Evolutionary conservation across 2,888 invertebrate species (phyloP).

Genomic region (Drosophila aldrichi): DNA sequence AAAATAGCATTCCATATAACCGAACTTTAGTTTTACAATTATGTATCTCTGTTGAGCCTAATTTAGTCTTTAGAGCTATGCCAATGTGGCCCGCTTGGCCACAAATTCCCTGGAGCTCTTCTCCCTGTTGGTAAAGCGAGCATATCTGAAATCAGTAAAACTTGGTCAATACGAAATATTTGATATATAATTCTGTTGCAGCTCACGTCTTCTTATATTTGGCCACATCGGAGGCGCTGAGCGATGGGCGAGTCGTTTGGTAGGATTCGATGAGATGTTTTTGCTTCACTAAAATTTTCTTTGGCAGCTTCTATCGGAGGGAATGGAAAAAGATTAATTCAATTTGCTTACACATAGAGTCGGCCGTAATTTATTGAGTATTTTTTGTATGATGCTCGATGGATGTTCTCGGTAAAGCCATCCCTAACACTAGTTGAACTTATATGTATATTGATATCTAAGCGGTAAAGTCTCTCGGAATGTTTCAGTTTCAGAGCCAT

Average conservation of each 20-base stretch:
- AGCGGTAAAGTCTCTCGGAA: constrained; percentile 76
- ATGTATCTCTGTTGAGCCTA: constrained; percentile 38
- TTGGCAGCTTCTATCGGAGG: constrained; percentile 81
- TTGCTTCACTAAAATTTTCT: constrained; percentile 86
- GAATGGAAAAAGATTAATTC: constrained; percentile 29
- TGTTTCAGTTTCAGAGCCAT: constrained; percentile 73
- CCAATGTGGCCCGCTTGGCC: constrained; percentile 88
- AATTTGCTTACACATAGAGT: constrained; percentile 19
- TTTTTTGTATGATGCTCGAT: constrained; percentile 44
- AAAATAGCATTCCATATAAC: constrained; percentile 20
- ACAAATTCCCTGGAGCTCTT: constrained; percentile 86
- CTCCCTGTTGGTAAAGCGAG: constrained; percentile 87
- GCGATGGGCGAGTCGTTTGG: constrained; percentile 91
- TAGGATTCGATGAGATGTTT: constrained; percentile 89
- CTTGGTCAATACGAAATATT: neutral
- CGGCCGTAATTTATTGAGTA: constrained; percentile 49
- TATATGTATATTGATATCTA: constrained; percentile 83
- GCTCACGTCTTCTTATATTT: constrained; percentile 92
- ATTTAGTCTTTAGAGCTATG: constrained; percentile 83
- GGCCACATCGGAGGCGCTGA: constrained; percentile 89
- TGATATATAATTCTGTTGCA: no score
- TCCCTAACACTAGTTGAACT: constrained; percentile 74
- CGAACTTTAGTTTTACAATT: constrained; percentile 13
- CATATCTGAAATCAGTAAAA: constrained; percentile 86
- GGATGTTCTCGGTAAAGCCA: constrained; percentile 52